Evolutionary conservation across 2,888 invertebrate genomes (phyloP).

Genomic region (Mongoloraphidia duomilia): DNA sequence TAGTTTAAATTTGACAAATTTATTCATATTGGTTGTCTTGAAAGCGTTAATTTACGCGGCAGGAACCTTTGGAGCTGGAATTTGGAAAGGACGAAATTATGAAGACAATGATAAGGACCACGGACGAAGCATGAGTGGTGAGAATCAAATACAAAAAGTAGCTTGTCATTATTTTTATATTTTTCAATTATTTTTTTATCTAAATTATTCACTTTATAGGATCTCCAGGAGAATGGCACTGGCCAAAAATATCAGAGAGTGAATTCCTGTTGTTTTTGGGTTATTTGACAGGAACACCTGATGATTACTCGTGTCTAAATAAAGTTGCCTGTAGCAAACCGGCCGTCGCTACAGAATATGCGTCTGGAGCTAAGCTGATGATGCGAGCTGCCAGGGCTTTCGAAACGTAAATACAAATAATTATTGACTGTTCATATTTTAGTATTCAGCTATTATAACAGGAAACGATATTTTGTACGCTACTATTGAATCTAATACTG

Average conservation of each 20-base stretch:
- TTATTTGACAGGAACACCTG: conserved; percentile 50
- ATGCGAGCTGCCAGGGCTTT: conserved; percentile 55
- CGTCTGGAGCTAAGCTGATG: conserved; percentile 62
- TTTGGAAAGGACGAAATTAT: conserved; percentile 35
- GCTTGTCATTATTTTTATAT: too few species aligned
- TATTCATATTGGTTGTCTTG: conserved; percentile 62
- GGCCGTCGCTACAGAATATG: conserved; percentile 54
- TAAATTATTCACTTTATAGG: too few species aligned
- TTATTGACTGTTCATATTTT: not conserved
- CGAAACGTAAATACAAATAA: conserved; percentile 38
- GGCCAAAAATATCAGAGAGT: conserved; percentile 43
- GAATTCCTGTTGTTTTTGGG: conserved; percentile 57
- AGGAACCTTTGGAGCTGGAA: conserved; percentile 58
- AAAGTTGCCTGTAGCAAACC: conserved; percentile 64
- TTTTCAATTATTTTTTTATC: too few species aligned
- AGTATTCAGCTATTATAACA: not conserved
- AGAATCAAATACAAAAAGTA: too few species aligned
- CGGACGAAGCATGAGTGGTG: too few species aligned
- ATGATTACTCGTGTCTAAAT: conserved; percentile 57
- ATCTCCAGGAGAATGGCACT: conserved; percentile 31
- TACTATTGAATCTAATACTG: too few species aligned
- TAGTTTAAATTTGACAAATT: conserved; percentile 68
- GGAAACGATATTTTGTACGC: not conserved
- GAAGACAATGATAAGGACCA: conserved; percentile 20
- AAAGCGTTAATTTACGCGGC: conserved; percentile 73